These are phyloP conservation scores for Pteropus alecto DNA, from an alignment of 2,113 vertebrate genomes.

Conservation along the genomic window DNA sequence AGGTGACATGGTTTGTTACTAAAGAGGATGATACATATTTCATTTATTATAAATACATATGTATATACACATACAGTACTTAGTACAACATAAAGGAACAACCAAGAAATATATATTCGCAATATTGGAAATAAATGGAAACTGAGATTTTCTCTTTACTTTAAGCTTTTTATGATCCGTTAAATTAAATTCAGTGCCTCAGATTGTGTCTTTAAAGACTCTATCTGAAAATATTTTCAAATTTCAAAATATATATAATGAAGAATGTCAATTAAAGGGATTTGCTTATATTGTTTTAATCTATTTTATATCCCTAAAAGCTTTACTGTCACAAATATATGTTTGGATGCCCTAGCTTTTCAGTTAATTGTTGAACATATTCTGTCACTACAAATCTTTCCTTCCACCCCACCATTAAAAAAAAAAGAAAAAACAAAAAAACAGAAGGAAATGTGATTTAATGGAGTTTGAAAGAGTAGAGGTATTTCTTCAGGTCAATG, in stretches of 20 bases:
- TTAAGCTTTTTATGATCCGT: neutral
- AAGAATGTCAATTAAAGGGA: neutral
- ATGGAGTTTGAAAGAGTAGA: constrained; percentile 79
- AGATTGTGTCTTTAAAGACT: neutral
- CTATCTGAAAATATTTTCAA: neutral
- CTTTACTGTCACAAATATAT: neutral
- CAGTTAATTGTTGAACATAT: neutral
- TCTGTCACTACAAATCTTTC: neutral
- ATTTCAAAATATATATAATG: neutral
- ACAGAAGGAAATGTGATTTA: constrained; percentile 81
- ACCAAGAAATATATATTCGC: neutral
- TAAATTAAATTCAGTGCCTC: neutral
- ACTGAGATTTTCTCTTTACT: neutral
- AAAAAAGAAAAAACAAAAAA: constrained; percentile 52
- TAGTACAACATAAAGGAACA: neutral
- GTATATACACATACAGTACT: neutral
- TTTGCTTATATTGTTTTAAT: neutral
- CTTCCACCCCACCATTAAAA: neutral
- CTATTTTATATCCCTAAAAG: neutral
- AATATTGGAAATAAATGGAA: neutral
- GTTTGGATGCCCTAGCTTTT: neutral
- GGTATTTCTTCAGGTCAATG: constrained; percentile 87
- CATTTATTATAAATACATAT: neutral
- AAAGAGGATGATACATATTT: neutral
- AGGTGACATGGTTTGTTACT: neutral